Evolutionary conservation across 2,113 vertebrate species (phyloP), one percentile per base, ranked within the genome.

Genomic region (Macrotis lagotis): DNA sequence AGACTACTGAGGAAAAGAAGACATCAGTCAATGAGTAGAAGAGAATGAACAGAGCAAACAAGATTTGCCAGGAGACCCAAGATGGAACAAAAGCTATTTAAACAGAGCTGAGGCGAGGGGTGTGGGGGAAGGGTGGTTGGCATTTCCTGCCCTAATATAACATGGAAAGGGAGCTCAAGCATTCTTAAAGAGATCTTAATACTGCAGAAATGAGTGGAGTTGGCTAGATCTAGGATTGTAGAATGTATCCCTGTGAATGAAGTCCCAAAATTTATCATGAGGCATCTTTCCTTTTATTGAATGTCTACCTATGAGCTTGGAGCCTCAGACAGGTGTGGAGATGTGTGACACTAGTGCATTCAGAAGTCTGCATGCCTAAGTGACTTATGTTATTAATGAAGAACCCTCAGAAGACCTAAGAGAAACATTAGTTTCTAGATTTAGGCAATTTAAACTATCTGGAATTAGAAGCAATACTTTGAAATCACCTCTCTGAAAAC

Each of bases 61-160:
- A 92, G 59, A 48, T 92, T 37, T 31, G 10, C 88, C 89, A 48
- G 92, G 90, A 88, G 44, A 14, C 49, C 53, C 0, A 1, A 51
- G 93, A 95, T 93, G 91, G 91, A 96, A 97, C 55, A 91, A 25
- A 37, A 48, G 88, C 2, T 48, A 2, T 90, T 37, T 52, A 47
- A 25, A n/a, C 0, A 8, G 52, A 49, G 52, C 5, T 19, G 89
- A 92, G 90, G 92, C 83, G 28, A 0, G 0, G 49, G 50, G 0
- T 59, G 19, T 50, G 37, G 37, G 19, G 19, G 10, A 24, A 37
- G 55, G 28, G 31, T n/a, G 24, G n/a, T 44, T 0, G 0, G 24
- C 19, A 0, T 50, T 48, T n/a, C 51, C 55, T 90, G 88, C 47
- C 51, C 66, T 8, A 59, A 91, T 92, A 48, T 51, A n/a, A 28